Conservation (phyloP, 2,113 vertebrate genomes). For the Formicarius rufipectus region DNA sequence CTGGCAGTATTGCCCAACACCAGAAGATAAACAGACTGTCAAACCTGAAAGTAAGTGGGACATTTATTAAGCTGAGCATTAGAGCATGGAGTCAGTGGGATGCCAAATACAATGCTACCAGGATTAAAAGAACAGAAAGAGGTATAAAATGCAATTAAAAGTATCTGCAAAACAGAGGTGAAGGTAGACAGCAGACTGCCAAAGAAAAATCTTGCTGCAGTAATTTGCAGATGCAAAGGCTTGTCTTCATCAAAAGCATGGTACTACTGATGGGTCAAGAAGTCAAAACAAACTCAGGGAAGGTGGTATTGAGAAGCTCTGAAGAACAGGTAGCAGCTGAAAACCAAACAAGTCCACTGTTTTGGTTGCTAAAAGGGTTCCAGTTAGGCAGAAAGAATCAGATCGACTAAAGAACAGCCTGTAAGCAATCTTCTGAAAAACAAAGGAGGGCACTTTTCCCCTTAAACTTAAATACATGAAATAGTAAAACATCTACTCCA, state of each 20-base stretch:
- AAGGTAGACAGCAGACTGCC: not conserved
- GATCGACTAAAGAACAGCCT: not conserved
- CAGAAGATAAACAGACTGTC: conserved; percentile 51
- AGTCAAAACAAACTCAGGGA: not conserved
- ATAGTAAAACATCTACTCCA: not conserved
- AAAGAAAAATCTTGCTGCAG: not conserved
- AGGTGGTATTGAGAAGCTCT: not conserved
- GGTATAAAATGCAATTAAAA: conserved; percentile 8
- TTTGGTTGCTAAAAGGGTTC: not conserved
- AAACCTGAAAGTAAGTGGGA: conserved; percentile 42
- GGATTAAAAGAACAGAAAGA: not conserved
- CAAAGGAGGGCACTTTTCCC: not conserved
- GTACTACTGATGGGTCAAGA: not conserved
- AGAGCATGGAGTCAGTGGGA: not conserved
- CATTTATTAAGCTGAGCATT: conserved; percentile 30
- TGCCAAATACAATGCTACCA: not conserved
- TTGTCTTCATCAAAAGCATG: not conserved
- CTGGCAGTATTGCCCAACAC: not conserved
- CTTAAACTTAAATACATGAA: not conserved
- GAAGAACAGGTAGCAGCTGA: not conserved
- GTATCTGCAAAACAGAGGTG: not conserved
- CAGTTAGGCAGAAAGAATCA: not conserved
- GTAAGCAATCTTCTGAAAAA: not conserved
- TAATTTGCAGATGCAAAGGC: not conserved
- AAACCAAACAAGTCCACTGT: not conserved